These are phyloP conservation scores for Drosophila simulans DNA, from an alignment of 1,140 invertebrate species.

Conservation along the genomic window DNA sequence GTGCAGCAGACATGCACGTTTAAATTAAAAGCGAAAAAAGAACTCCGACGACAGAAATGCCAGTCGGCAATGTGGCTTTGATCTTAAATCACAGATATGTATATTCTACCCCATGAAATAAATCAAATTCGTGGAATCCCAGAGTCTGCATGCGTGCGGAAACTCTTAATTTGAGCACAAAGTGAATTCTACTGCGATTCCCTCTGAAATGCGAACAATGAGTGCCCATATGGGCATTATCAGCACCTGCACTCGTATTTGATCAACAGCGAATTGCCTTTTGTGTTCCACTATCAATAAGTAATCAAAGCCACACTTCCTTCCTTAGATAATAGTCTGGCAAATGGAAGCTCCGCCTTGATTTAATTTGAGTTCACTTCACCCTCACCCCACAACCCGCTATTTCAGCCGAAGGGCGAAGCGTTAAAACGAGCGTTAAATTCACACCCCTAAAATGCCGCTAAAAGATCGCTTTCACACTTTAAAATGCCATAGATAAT, in stretches of 20 bases:
- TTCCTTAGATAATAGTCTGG: slow-evolving; percentile 31
- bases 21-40: not conserved
- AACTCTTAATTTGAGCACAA: slow-evolving; percentile 42
- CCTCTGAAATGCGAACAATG: slow-evolving; percentile 12
- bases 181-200: slow-evolving; percentile 31
- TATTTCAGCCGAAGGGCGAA: not conserved
- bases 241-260: slow-evolving; percentile 36
- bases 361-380: slow-evolving; percentile 26
- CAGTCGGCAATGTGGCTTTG: slow-evolving; percentile 32
- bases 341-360: slow-evolving; percentile 26
- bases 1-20: slow-evolving; percentile 12
- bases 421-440: slow-evolving; percentile 46
- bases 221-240: slow-evolving; percentile 12
- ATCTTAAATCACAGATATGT: slow-evolving; percentile 17
- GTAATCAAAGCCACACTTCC: slow-evolving; percentile 37
- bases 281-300: slow-evolving; percentile 62
- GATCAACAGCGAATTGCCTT: slow-evolving; percentile 56
- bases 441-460: slow-evolving; percentile 66
- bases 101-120: slow-evolving; percentile 10
- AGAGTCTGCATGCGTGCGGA: slow-evolving; percentile 58
- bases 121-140: slow-evolving; percentile 35
- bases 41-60: not conserved
- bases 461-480: slow-evolving; percentile 43
- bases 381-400: not conserved
- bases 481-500: slow-evolving; percentile 46